These are phyloP conservation scores for Geococcyx californianus DNA, from an alignment of 2,113 vertebrate species.

Conservation along the genomic window DNA sequence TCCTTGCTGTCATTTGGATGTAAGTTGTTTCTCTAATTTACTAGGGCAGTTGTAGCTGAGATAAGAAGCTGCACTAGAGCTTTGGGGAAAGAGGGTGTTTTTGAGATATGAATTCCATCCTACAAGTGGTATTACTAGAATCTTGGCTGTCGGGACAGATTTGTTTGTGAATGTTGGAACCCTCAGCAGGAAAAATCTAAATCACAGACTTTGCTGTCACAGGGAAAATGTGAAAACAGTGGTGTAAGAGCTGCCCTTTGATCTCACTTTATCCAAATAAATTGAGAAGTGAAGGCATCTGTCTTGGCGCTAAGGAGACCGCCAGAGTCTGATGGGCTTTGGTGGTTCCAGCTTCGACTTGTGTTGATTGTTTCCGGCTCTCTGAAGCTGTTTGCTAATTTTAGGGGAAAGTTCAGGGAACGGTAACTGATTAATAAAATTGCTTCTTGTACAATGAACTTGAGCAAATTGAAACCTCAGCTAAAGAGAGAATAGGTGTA, in stretches of 20 bases:
- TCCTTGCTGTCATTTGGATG: neutral
- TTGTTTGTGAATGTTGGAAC: neutral
- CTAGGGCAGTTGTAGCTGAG: neutral
- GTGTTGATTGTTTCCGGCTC: neutral
- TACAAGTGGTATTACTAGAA: neutral
- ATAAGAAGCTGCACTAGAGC: neutral
- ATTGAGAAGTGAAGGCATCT: neutral
- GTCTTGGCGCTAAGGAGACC: neutral
- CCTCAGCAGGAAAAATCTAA: neutral
- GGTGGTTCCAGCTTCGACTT: neutral
- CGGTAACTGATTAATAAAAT: slow-evolving; percentile 47
- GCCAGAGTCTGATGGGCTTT: neutral
- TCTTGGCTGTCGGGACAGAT: neutral
- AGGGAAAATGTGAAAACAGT: neutral
- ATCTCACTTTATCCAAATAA: neutral
- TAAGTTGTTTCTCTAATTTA: neutral
- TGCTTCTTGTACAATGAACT: neutral
- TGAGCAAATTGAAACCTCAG: neutral
- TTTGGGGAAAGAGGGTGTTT: neutral
- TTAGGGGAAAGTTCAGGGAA: slow-evolving; percentile 49
- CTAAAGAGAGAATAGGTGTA: neutral
- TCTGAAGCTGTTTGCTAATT: slow-evolving; percentile 3
- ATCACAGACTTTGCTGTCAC: neutral
- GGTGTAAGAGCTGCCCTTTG: neutral
- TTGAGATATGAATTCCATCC: neutral